Conservation (phyloP, 2,797 vertebrate species). For the Catharus ustulatus region DNA sequence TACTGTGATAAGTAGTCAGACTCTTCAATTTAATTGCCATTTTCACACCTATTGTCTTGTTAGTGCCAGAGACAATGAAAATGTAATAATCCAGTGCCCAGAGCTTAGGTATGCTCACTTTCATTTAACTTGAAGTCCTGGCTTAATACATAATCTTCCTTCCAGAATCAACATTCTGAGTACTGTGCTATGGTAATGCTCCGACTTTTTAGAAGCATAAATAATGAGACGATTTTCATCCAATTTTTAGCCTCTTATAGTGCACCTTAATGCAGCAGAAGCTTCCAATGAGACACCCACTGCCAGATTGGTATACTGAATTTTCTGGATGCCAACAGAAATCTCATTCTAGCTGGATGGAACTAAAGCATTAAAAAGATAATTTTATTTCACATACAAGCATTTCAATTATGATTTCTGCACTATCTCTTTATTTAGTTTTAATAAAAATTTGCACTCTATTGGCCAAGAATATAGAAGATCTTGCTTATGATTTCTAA, state of each 20-base stretch:
- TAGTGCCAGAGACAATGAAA: not conserved
- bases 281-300: not conserved
- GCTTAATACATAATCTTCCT: not conserved
- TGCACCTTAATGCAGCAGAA: not conserved
- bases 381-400: constrained; percentile 46
- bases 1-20: not conserved
- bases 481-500: constrained; percentile 26
- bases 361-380: constrained; percentile 36
- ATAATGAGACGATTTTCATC: constrained; percentile 6
- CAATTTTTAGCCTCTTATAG: not conserved
- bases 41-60: not conserved
- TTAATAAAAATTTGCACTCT: constrained; percentile 7
- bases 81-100: not conserved
- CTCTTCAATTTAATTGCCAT: constrained; percentile 10
- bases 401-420: constrained; percentile 29
- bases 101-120: not conserved
- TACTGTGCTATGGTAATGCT: not conserved
- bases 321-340: constrained; percentile 22
- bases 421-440: constrained; percentile 19
- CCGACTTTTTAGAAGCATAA: not conserved
- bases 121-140: not conserved
- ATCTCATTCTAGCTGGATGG: not conserved
- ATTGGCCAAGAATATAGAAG: not conserved
- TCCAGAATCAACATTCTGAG: not conserved
- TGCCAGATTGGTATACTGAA: constrained; percentile 8